Base-by-base conservation (phyloP, 2,113 vertebrate genomes). In the Misgurnus anguillicaudatus region DNA sequence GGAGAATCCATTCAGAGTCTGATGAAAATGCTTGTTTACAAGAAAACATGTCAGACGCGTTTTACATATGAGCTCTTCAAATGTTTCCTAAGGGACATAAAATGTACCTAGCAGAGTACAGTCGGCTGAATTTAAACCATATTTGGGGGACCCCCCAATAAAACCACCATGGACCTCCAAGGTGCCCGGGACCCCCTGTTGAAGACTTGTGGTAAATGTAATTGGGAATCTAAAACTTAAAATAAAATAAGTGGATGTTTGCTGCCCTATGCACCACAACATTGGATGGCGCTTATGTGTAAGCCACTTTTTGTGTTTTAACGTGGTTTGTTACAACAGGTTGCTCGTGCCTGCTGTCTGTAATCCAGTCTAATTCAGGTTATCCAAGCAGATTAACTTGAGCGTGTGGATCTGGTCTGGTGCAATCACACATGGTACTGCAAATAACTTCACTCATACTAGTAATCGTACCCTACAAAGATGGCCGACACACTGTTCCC, bases 311-410 rank as follows among this genome's bases (percentile, higher is more conserved):
- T 67, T 24, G 75, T 86, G 57, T 79, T 39, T 78, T 51, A 80
- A 74, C 62, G 66, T 70, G 80, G 65, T 14, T 21, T 72, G 82
- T 38, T 74, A 67, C 38, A 58, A 4, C 39, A 51, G 62, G 62
- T 73, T 68, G 24, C 72, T 64, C 45, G 17, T 64, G 41, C 63
- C 65, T 45, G 19, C 48, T 71, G 45, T 77, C 41, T 79, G 66
- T 92, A 89, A 90, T 90, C 89, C 72, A 63, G 72, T 75, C 80
- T 91, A 89, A 89, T 92, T 89, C 60, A 80, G 64, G 75, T 81
- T 51, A 79, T 48, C 53, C 82, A 58, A 81, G 72, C 58, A 74
- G 80, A 84, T 86, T 87, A 85, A 57, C 51, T 38, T 45, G 66
- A 75, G 45, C 73, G 47, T 75, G 48, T 39, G 55, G 9, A 24